phyloP scores from a whole-genome alignment of 1,140 invertebrate genomes.

The Drosophila arawakana region DNA sequence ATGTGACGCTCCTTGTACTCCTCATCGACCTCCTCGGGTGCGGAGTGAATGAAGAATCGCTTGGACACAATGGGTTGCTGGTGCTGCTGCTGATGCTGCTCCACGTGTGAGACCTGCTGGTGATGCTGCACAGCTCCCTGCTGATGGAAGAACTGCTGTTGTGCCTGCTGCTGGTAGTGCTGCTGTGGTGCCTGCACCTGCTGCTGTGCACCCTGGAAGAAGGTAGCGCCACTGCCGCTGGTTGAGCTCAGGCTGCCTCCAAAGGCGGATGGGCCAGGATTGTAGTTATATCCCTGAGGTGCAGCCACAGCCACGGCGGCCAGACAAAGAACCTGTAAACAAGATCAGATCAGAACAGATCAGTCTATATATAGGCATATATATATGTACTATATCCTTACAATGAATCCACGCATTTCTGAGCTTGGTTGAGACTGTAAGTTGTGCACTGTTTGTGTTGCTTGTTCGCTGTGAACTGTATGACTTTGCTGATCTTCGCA shows the following conservation, averaged over 20 bases:
- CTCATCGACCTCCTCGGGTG: constrained; percentile 79
- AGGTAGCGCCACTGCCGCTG: constrained; percentile 47
- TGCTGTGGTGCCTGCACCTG: constrained; percentile 43
- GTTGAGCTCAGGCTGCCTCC: constrained; percentile 47
- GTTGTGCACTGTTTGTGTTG: constrained; percentile 49
- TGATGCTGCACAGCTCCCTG: constrained; percentile 84
- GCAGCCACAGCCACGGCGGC: constrained; percentile 76
- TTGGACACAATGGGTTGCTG: constrained; percentile 85
- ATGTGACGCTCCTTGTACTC: constrained; percentile 83
- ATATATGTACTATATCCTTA: constrained; percentile 48
- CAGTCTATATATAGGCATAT: background rate
- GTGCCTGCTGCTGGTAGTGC: constrained; percentile 24
- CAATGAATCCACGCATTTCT: constrained; percentile 84
- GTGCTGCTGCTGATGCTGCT: constrained; percentile 56
- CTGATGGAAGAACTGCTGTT: constrained; percentile 66
- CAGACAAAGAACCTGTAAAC: constrained; percentile 70
- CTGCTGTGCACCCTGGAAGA: constrained; percentile 59
- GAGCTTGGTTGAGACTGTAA: constrained; percentile 67
- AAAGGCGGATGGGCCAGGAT: constrained; percentile 66
- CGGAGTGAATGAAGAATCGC: constrained; percentile 83
- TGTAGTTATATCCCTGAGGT: constrained; percentile 81
- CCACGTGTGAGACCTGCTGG: constrained; percentile 48
- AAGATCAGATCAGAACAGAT: background rate
- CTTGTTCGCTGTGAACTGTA: constrained; percentile 70
- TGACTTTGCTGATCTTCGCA: constrained; percentile 54